These are phyloP conservation scores for Nephrotoma guestfalica DNA, from an alignment of 2,888 invertebrate genomes.

Conservation along the genomic window DNA sequence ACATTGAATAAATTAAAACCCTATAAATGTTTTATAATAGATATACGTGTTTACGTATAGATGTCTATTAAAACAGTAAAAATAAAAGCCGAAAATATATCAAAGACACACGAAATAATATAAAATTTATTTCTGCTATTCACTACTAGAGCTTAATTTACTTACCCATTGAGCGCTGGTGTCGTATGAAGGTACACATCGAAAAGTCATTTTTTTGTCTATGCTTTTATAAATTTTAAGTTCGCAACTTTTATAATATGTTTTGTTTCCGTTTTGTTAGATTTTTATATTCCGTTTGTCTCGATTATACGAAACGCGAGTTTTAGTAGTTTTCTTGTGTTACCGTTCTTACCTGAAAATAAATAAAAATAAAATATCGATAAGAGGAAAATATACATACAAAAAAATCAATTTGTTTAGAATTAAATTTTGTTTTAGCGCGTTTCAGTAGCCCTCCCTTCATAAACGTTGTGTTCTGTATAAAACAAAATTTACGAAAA, in stretches of 20 bases:
- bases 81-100: neutral
- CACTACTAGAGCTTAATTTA: neutral
- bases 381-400: neutral
- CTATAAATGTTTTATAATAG: neutral
- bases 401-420: neutral
- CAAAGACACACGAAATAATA: conserved; percentile 1
- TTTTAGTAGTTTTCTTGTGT: conserved; percentile 2
- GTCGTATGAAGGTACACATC: conserved; percentile 11
- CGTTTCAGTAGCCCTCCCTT: neutral
- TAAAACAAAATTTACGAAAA: neutral
- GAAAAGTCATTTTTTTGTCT: conserved; percentile 8
- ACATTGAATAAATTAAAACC: neutral
- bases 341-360: conserved; percentile 7
- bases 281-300: neutral
- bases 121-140: conserved; percentile 1
- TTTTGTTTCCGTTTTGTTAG: neutral
- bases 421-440: neutral
- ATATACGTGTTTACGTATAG: neutral
- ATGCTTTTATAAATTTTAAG: neutral
- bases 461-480: neutral
- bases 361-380: neutral
- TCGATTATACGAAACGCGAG: neutral
- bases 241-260: neutral
- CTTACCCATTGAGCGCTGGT: conserved; percentile 12
- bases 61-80: neutral